Evolutionary conservation across 2,888 invertebrate genomes (phyloP).

Genomic region (Argyresthia albistria): DNA sequence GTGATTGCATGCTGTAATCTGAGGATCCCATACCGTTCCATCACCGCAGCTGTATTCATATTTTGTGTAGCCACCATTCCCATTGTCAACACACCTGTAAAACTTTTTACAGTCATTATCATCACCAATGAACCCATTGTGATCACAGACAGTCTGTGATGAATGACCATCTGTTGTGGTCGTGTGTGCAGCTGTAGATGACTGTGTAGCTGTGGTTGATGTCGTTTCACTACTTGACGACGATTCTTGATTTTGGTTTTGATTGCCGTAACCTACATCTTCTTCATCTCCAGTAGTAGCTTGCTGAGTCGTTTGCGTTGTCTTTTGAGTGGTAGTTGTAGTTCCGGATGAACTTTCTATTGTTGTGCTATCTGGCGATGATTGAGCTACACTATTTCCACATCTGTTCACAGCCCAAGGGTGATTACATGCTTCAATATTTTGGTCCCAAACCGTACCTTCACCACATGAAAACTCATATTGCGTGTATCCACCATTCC

Average conservation of each 20-base stretch:
- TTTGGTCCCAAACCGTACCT: slow-evolving; percentile 75
- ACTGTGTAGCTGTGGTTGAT: not conserved
- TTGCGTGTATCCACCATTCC: slow-evolving; percentile 46
- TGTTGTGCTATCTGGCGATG: slow-evolving; percentile 4
- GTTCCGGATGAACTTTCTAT: slow-evolving; percentile 9
- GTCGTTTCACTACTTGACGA: not conserved
- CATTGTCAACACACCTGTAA: slow-evolving; percentile 65
- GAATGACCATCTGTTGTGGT: not conserved
- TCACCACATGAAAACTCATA: slow-evolving; percentile 72
- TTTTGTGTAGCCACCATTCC: slow-evolving; percentile 43
- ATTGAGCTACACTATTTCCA: slow-evolving; percentile 16
- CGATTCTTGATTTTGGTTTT: slow-evolving; percentile 8
- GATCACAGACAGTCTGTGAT: slow-evolving; percentile 26
- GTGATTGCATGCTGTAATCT: slow-evolving; percentile 69
- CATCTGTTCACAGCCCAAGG: slow-evolving; percentile 58
- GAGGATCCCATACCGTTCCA: slow-evolving; percentile 73
- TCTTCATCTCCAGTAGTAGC: slow-evolving; percentile 8
- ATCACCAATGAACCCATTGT: slow-evolving; percentile 74
- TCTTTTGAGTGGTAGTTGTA: slow-evolving; percentile 10
- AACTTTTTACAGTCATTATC: slow-evolving; percentile 71
- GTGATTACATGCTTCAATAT: slow-evolving; percentile 71
- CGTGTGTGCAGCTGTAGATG: not conserved
- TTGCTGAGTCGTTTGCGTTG: slow-evolving; percentile 12
- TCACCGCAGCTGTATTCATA: slow-evolving; percentile 68
- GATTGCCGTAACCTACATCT: slow-evolving; percentile 14